Base-by-base conservation (phyloP, 2,888 invertebrate genomes). In the Macrosoma leucophasiata region DNA sequence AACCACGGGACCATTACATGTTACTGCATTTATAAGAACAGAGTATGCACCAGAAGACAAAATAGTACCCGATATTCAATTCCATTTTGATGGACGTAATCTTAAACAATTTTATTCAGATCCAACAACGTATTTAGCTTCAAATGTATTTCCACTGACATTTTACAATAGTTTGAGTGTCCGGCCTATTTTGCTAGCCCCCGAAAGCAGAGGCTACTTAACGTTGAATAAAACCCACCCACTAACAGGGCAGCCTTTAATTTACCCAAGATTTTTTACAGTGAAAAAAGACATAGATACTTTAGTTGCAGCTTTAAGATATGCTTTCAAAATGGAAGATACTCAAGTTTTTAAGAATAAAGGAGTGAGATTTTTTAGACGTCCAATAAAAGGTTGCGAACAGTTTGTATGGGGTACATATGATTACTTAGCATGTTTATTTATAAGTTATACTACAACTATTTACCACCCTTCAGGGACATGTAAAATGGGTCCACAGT, bases 181-280 rank as follows among this genome's bases (percentile, higher is more conserved):
- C 0, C 78, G 89, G 26, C 89, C 91, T 0, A 84, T 90, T 23
- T 55, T 90, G 3, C 57, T 91, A 13, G 69, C 74, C 25, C 91
- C 91, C 0, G 82, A 82, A 52, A 90, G 90, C 45, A 71, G 87
- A 58, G 91, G 91, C 0, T 78, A 72, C 23, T 58, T 91, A 6
- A 53, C 77, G 35, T 67, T 95, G 1, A 90, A 90, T 50, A 74
- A 84, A 1, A 87, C 87, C 0, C 88, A 94, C 72, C 94, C 94
- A 0, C 58, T 88, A 26, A 87, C 87, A 57, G 90, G 91, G 0
- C 81, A 85, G 25, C 94, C 94, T 0, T 62, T 90, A 30, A 90
- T 95, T 43, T 89, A 89, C 50, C 88, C 94, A 0, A 89, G 88
- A 42, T 89, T 88, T 28, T 90, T 89, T 34, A 84, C 85, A 1